Percentiles rank a stretch among this genome's conserved stretches.
phyloP scores from a whole-genome alignment of 2,888 invertebrate species.

The Epinotia ramella region DNA sequence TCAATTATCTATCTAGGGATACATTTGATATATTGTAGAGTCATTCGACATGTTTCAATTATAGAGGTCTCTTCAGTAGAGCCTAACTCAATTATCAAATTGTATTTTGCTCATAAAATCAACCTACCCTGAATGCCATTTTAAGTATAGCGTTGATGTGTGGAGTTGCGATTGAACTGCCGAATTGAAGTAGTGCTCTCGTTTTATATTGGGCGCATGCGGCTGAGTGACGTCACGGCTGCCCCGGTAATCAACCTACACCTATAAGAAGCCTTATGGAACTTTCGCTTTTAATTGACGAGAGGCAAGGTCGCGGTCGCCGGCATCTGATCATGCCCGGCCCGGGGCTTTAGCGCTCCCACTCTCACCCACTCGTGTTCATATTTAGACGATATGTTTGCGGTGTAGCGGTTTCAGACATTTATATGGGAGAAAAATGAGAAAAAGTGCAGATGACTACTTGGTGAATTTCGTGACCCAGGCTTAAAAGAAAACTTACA shows the following conservation, averaged over 20 bases:
- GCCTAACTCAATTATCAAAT: background rate
- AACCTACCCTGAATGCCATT: slow-evolving; percentile 75
- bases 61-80: background rate
- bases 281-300: slow-evolving; percentile 77
- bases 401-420: background rate
- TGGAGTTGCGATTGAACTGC: slow-evolving; percentile 65
- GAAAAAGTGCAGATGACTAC: too few species aligned
- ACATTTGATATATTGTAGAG: too few species aligned
- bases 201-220: slow-evolving; percentile 63
- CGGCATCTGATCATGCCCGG: slow-evolving; percentile 46
- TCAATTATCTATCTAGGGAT: too few species aligned
- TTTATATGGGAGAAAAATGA: too few species aligned
- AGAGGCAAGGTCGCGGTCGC: slow-evolving; percentile 67
- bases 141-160: slow-evolving; percentile 62
- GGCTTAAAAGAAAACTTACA: too few species aligned
- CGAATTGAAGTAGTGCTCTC: slow-evolving; percentile 58
- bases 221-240: slow-evolving; percentile 61
- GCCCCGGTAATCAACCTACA: slow-evolving; percentile 63
- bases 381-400: background rate
- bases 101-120: background rate
- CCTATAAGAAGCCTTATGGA: slow-evolving; percentile 64
- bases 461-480: too few species aligned
- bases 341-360: slow-evolving; percentile 18
- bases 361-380: background rate
- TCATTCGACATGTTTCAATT: too few species aligned